These are phyloP conservation scores for Antennarius striatus DNA, from an alignment of 2,113 vertebrate genomes.

Conservation along the genomic window DNA sequence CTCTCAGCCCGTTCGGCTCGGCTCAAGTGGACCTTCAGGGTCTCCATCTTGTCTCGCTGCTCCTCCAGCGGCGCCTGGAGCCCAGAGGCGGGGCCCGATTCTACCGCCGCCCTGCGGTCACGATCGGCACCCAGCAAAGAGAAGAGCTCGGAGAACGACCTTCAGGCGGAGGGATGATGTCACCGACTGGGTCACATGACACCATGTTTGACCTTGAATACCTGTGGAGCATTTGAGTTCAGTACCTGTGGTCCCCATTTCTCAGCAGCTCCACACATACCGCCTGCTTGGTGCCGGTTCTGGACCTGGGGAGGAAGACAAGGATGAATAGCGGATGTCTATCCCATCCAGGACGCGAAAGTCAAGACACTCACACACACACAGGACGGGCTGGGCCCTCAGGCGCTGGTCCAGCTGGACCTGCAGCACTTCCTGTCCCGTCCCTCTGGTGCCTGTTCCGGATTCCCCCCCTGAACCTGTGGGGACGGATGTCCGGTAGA, in stretches of 20 bases:
- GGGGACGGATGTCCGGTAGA: no score
- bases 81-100: background rate
- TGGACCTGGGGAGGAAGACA: conserved; percentile 73
- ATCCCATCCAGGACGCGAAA: no score
- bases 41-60: conserved; percentile 44
- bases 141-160: conserved; percentile 57
- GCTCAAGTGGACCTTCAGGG: conserved; percentile 44
- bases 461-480: no score
- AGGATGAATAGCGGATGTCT: background rate
- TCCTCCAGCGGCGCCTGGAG: conserved; percentile 28
- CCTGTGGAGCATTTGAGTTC: background rate
- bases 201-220: no score
- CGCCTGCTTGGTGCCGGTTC: conserved; percentile 84
- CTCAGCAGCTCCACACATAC: conserved; percentile 88
- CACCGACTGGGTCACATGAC: no score
- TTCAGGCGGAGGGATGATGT: background rate
- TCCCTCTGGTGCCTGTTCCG: no score
- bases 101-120: background rate
- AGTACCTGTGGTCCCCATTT: conserved; percentile 82
- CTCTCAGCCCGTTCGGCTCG: conserved; percentile 46
- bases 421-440: no score
- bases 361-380: no score
- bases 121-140: conserved; percentile 29
- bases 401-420: no score
- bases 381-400: no score